Base-by-base conservation (phyloP, 2,888 invertebrate species). In the Ditula angustiorana region DNA sequence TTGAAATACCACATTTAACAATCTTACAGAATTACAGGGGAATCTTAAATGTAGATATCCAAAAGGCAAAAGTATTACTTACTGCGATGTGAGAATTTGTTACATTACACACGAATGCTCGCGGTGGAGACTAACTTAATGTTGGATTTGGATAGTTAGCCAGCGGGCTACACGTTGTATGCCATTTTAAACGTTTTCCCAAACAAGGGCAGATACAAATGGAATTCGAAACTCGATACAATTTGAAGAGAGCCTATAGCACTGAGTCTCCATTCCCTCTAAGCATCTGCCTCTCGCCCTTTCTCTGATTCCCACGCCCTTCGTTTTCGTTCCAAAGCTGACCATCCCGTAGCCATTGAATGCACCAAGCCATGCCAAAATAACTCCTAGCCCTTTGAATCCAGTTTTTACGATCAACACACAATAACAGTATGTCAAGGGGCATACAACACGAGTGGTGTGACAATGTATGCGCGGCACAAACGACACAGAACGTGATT, bases 401-500 rank as follows among this genome's bases (percentile, higher is more conserved):
- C 41, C 37, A 33, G 33, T 16, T 37, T 41, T 41, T 41, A 41
- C 19, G 41, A 41, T 5, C 19, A 19, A 7, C 16, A 19, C 35
- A 41, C 41, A 41, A 41, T 41, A 19, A 19, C 19, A 41, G 41
- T 10, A 41, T 28, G 49, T 50, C 49, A 50, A 50, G 28, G 49
- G 49, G 28, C 16, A 47, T 23, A 28, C 11, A 28, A 50, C 16
- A 26, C 26, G 26, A 5, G 26, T 50, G 16, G 8, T n/a, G 37
- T 50, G 28, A 46, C 50, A 50, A 30, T 50, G 50, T 50, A 30
- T 50, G 50, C 50, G 30, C 24, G 26, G 11, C 49, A 26, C 47
- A 46, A 28, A 28, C 28, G 23, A 24, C 23, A 24, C 23, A 5
- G 10, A 37, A 56, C 62, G 62, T 62, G 56, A 57, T 57, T 41